phyloP scores from a whole-genome alignment of 2,797 vertebrate genomes.

The Mormyrops boulengeri region DNA sequence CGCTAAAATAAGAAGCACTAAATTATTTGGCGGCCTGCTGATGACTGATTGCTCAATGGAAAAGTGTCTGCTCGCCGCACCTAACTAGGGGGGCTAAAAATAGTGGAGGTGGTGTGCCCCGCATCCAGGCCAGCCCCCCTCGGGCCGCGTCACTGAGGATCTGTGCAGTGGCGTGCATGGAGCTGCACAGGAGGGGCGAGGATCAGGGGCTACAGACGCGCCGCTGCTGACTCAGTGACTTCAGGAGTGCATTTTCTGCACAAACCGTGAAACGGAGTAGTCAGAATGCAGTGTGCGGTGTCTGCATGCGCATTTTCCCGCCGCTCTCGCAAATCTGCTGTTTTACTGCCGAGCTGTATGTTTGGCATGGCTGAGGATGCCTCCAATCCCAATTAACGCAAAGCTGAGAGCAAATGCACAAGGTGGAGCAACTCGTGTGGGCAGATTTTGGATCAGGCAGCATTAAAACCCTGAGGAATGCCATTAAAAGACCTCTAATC shows the following conservation, averaged over 20 bases:
- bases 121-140: background rate
- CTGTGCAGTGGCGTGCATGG: background rate
- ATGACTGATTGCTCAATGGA: slow-evolving; percentile 10
- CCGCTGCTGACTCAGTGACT: slow-evolving; percentile 15
- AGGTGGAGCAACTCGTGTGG: background rate
- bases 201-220: background rate
- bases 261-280: background rate
- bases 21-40: background rate
- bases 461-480: background rate
- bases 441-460: background rate
- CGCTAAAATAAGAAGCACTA: slow-evolving; percentile 6
- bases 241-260: slow-evolving; percentile 14
- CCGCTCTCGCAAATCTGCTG: background rate
- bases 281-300: background rate
- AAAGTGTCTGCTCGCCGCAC: background rate
- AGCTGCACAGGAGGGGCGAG: background rate
- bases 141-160: background rate
- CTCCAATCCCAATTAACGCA: background rate
- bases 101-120: background rate
- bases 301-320: background rate
- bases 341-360: slow-evolving; percentile 5
- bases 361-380: background rate
- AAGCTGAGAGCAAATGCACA: background rate
- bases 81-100: slow-evolving; percentile 8
- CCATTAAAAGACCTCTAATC: background rate